phyloP scores from a whole-genome alignment of 2,888 invertebrate species.

The Bellardia bayeri region DNA sequence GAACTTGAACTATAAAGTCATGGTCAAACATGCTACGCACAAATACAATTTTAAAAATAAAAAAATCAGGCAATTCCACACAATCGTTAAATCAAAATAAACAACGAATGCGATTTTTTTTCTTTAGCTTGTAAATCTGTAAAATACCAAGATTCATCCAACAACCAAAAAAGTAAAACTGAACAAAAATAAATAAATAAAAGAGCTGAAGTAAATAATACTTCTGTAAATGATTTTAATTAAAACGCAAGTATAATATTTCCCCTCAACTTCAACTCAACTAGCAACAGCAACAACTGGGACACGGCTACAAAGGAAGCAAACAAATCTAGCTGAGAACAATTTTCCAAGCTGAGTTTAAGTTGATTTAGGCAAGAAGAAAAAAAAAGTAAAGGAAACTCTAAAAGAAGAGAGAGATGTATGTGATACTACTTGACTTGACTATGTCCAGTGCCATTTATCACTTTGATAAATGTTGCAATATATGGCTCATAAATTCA shows the following conservation, averaged over 20 bases:
- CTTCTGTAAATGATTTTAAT: constrained; percentile 73
- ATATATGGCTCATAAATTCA: constrained; percentile 75
- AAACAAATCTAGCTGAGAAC: constrained; percentile 53
- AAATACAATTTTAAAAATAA: constrained; percentile 33
- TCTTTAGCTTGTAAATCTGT: constrained; percentile 45
- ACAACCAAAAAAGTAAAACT: constrained; percentile 35
- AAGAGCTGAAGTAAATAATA: constrained; percentile 69
- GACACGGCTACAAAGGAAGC: constrained; percentile 10
- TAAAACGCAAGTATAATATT: constrained; percentile 72
- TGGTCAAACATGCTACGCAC: constrained; percentile 62
- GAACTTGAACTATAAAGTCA: constrained; percentile 71
- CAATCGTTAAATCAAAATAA: constrained; percentile 56
- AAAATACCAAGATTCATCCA: constrained; percentile 63
- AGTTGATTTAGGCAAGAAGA: constrained; percentile 43
- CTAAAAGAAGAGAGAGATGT: constrained; percentile 48
- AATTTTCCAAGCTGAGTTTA: constrained; percentile 43
- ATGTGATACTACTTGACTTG: constrained; percentile 73
- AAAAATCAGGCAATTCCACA: constrained; percentile 44
- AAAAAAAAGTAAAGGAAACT: constrained; percentile 9
- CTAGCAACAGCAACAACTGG: constrained; percentile 24
- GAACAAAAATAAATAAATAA: constrained; percentile 28
- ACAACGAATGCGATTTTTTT: constrained; percentile 42
- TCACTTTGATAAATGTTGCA: constrained; percentile 77
- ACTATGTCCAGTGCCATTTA: constrained; percentile 75
- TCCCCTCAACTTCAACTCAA: constrained; percentile 59